Conservation (phyloP, 1,140 invertebrate genomes). For the Melanaphis sacchari region DNA sequence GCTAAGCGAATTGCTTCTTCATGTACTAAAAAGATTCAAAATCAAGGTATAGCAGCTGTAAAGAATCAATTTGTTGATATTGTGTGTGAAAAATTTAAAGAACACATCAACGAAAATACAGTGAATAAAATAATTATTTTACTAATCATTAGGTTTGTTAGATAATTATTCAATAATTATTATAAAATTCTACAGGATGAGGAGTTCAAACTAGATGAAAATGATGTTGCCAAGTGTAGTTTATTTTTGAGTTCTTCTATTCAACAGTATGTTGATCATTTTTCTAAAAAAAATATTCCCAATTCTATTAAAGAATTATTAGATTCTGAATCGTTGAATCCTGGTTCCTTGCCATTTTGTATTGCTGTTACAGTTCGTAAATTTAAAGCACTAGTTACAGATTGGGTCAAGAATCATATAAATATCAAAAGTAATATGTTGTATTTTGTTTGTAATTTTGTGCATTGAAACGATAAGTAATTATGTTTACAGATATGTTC, state of each 20-base stretch:
- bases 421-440: conserved; percentile 51
- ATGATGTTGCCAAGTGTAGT: conserved; percentile 33
- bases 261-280: conserved; percentile 47
- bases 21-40: conserved; percentile 51
- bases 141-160: neutral
- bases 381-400: conserved; percentile 41
- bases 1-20: conserved; percentile 44
- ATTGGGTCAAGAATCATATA: conserved; percentile 53
- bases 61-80: conserved; percentile 49
- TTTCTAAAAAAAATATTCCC: conserved; percentile 47
- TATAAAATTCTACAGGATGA: neutral
- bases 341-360: conserved; percentile 41
- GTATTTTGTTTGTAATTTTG: neutral
- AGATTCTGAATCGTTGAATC: conserved; percentile 30
- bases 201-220: conserved; percentile 14
- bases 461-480: neutral
- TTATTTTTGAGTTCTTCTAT: conserved; percentile 23
- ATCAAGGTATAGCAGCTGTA: conserved; percentile 28
- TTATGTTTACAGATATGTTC: neutral
- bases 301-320: conserved; percentile 41
- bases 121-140: neutral
- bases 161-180: neutral
- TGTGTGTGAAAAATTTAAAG: conserved; percentile 44
- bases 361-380: conserved; percentile 43
- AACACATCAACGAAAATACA: neutral